Evolutionary conservation across 2,113 vertebrate genomes (phyloP), one percentile per base, ranked within the genome.

Genomic region (Ranitomeya variabilis): DNA sequence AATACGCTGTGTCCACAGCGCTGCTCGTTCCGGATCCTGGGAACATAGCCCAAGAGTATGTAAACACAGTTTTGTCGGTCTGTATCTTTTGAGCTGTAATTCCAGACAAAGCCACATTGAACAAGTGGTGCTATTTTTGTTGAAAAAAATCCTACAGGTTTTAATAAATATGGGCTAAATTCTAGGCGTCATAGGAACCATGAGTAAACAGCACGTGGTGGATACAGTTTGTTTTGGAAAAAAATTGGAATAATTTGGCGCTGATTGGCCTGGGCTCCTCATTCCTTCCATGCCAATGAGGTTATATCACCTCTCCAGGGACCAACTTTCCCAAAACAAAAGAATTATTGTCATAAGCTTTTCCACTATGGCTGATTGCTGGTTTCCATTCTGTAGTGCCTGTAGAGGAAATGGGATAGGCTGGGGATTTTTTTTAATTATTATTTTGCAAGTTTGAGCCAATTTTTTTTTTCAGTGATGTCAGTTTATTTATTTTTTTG

Each of bases 381-480:
- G 37, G 31, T 83, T 88, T 88, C 80, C 86, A 76, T 81, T 81
- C 77, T 87, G n/a, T 66, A 31, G 37, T 4, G 21, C 78, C 3
- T 19, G 31, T n/a, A 14, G 26, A 83, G 87, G 87, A 88, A 88
- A 82, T 83, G 80, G 87, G 87, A 88, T 69, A 23, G 80, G 80
- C 51, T 83, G 67, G 81, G 66, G 79, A 45, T 80, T 73, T 83
- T 31, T 31, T 31, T 31, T 31, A 31, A 31, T 31, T 31, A 31
- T 31, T 31, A 31, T 83, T n/a, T 21, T 67, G 62, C 6, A 13
- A 13, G 0, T 52, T 83, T 2, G 3, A 23, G 57, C 16, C 62
- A 57, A 51, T 21, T 54, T 54, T 76, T 19, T 76, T 54, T 16
- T 51, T 76, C 21, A 16, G 9, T 45, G 26, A 45, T 74, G 13